Evolutionary conservation across 2,797 vertebrate species (phyloP).

Genomic region (Lagorchestes hirsutus): DNA sequence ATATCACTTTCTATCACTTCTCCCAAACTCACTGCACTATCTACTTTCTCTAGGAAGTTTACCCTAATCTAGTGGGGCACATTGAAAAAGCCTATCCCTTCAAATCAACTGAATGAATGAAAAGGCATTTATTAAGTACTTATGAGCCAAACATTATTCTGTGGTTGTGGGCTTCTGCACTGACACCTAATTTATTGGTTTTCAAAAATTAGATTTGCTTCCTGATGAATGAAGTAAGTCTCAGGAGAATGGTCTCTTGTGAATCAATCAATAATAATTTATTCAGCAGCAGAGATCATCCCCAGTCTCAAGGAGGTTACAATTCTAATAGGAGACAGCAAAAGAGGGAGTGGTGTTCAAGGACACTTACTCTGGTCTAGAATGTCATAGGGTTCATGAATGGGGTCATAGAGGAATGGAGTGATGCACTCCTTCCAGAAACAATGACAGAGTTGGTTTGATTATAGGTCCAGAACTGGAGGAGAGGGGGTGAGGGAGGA

Average conservation of each 20-base stretch:
- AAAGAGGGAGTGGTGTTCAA: neutral
- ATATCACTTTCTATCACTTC: neutral
- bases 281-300: neutral
- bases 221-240: neutral
- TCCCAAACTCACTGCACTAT: neutral
- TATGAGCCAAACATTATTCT: neutral
- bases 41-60: conserved; percentile 5
- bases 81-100: neutral
- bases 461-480: neutral
- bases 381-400: neutral
- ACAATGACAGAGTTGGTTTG: neutral
- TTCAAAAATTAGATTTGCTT: neutral
- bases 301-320: neutral
- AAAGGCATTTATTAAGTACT: neutral
- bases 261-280: neutral
- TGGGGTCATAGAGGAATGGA: neutral
- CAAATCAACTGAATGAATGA: neutral
- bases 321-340: neutral
- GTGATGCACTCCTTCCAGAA: neutral
- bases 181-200: neutral
- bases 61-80: neutral
- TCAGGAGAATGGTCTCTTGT: neutral
- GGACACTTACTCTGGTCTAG: neutral
- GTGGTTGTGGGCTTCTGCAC: neutral
- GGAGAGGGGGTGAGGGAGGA: neutral